These are phyloP conservation scores for Vanacampus margaritifer DNA, from an alignment of 2,113 vertebrate species.

Conservation along the genomic window DNA sequence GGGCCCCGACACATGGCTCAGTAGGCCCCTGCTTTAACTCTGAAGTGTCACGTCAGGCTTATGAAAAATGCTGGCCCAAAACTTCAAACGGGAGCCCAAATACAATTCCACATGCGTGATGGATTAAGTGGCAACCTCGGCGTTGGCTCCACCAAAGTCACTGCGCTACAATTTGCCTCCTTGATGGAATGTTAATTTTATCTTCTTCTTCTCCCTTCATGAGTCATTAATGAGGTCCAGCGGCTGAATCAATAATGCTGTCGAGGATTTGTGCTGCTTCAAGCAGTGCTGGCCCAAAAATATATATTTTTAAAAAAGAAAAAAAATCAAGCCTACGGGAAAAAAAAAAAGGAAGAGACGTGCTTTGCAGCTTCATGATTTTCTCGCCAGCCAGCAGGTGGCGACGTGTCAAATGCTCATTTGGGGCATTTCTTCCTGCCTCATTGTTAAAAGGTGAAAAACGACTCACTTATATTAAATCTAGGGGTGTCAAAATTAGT, in stretches of 20 bases:
- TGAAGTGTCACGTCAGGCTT: not conserved
- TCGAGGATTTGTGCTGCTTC: conserved; percentile 37
- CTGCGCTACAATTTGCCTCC: conserved; percentile 18
- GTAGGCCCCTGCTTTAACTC: not conserved
- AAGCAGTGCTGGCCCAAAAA: not conserved
- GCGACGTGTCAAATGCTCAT: not conserved
- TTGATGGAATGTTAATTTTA: conserved; percentile 10
- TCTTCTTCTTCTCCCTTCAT: conserved; percentile 32
- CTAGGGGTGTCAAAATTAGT: too few species aligned
- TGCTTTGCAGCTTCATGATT: not conserved
- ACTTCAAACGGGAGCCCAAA: not conserved
- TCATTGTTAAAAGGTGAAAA: too few species aligned
- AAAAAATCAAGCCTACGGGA: not conserved
- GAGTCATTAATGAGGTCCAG: conserved; percentile 53
- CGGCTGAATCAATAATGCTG: conserved; percentile 41
- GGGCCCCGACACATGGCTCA: not conserved
- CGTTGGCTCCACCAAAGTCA: conserved; percentile 2
- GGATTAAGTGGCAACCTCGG: not conserved
- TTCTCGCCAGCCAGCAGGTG: not conserved
- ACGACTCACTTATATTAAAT: too few species aligned
- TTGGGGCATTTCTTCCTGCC: too few species aligned
- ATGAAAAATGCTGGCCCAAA: not conserved
- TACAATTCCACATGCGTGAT: conserved; percentile 1
- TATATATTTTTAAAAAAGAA: not conserved
- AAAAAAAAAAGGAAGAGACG: not conserved